These are phyloP conservation scores for Xanthostigma xanthostigma DNA, from an alignment of 2,888 invertebrate genomes.

Conservation along the genomic window DNA sequence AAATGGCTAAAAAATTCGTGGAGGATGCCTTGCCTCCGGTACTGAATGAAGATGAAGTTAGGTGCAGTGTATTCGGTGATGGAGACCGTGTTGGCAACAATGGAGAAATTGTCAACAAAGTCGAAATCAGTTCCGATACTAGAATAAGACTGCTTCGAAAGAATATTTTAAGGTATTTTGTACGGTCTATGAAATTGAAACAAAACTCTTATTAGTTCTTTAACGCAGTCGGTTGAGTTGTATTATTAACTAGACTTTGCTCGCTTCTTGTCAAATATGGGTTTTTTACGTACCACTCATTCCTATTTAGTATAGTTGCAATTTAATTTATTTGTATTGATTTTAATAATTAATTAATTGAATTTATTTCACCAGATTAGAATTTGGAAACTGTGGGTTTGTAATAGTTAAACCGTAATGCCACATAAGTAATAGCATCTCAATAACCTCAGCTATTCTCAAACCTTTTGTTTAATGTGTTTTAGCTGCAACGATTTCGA, in stretches of 20 bases:
- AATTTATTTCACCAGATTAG: too few species aligned
- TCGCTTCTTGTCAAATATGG: too few species aligned
- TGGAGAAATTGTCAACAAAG: constrained; percentile 45
- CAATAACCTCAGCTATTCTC: background rate
- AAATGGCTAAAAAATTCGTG: constrained; percentile 70
- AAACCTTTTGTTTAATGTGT: too few species aligned
- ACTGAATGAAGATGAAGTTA: constrained; percentile 46
- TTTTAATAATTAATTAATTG: too few species aligned
- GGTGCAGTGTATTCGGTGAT: constrained; percentile 55
- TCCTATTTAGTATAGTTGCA: background rate
- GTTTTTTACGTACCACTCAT: background rate
- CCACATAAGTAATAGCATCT: background rate
- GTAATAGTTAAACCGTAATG: background rate
- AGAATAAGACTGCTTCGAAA: constrained; percentile 42
- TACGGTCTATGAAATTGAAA: constrained; percentile 4
- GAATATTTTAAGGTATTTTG: constrained; percentile 28
- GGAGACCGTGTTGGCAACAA: constrained; percentile 48
- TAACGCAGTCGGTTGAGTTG: too few species aligned
- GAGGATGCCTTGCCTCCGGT: constrained; percentile 80
- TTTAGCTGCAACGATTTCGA: too few species aligned
- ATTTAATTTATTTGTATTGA: too few species aligned
- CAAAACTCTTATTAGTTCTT: too few species aligned
- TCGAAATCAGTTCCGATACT: constrained; percentile 46
- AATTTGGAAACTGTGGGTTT: too few species aligned
- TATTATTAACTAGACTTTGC: too few species aligned